Base-by-base conservation (phyloP, 2,797 vertebrate species). In the Gadopsis bispinosus region DNA sequence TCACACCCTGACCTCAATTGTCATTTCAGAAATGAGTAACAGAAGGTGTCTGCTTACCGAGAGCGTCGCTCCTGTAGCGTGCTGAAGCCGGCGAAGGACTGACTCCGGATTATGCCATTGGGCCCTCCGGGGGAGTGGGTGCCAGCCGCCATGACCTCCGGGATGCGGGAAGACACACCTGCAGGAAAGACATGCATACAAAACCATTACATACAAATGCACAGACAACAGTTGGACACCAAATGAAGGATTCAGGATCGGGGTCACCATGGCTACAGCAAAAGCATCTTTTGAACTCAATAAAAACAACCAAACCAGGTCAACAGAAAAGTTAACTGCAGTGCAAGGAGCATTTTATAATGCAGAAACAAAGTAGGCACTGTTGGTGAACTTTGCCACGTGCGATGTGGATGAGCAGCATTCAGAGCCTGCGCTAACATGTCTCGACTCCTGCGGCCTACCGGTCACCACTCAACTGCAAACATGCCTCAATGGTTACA, bases 51-150 rank as follows among this genome's bases (percentile, higher is more conserved):
- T 47, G 6, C 70, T 81, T 35, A 96, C 98, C 98, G 96, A 79
- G 97, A 99, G 79, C 98, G 95, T 13, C 97, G 94, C 79, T 99
- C 98, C 88, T 99, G 98, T 33, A 99, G 95, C 6, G 98, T 97
- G 48, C 98, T 99, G 95, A 99, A 99, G 48, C 98, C 98, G 0
- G 98, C 98, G 0, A 99, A 99, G n/a, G 98, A 99, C 92, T 99
- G 98, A 83, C 98, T 99, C 82, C 98, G 95, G 88, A 99, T 99
- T 91, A 99, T 99, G 62, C 98, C 98, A 82, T 98, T 99, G 91
- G 98, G 98, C 47, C 98, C 98, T 69, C 98, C 98, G 0, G 97
- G 97, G 26, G 98, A 98, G 87, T 97, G 97, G 70, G 96, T 96
- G 83, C 97, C 97, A 22, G 97, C 94, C 83, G 98, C 96, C 98